Evolutionary conservation across 2,113 vertebrate species (phyloP), one percentile per base, ranked within the genome.

Genomic region (Dicaeum eximium): DNA sequence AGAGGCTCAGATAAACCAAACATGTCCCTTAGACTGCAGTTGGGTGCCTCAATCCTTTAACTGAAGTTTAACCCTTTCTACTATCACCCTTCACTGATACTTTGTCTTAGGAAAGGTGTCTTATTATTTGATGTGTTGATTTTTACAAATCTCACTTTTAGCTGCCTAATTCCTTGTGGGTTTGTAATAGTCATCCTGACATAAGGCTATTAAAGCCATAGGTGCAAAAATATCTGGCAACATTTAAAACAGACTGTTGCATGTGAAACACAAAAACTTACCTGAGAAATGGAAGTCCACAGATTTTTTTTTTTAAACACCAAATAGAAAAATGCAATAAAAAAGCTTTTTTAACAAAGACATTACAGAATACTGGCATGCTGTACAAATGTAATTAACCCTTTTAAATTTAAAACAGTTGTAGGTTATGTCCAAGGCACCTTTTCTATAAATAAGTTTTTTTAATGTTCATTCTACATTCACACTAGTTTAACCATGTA

Each of bases 331-430:
- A 90, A 86, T 24, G 24, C 40, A 88, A 51, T 25, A 56, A 83
- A 95, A 88, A 42, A n/a, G 9, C 23, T 37, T 33, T 92, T 83
- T 88, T 56, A 75, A 60, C 58, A 16, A 94, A 80, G 31, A 93
- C 22, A 58, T 80, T 92, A 79, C 20, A 80, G 72, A 96, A 93
- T 93, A 94, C 82, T 96, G 93, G 88, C 90, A 90, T 64, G 20
- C 45, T 64, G 87, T 48, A 88, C 38, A 86, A 95, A 88, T 58
- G 74, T 33, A 75, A 88, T 72, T 56, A 93, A 54, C 7, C 13
- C 48, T 81, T 0, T 80, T 71, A 90, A 94, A 94, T 88, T 92
- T 77, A 85, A 94, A 85, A 15, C 37, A 44, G 27, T 66, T 81
- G 12, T 38, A 86, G 40, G 9, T 67, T 88, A 77, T 54, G n/a